These are phyloP conservation scores for Rallus limicola DNA, from an alignment of 2,113 vertebrate genomes.

Conservation along the genomic window DNA sequence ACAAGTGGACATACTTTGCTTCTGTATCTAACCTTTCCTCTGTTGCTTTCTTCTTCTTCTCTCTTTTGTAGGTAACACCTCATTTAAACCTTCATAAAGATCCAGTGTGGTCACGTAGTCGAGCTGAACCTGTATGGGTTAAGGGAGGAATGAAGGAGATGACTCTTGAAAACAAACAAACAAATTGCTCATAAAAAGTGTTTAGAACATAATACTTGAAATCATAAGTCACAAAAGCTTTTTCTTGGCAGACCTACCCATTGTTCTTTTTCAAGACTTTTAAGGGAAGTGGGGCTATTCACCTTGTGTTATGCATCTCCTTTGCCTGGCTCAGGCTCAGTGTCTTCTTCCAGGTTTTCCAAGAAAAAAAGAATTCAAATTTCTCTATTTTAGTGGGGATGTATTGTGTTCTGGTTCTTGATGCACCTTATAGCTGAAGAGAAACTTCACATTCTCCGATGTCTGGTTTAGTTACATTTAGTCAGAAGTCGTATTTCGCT, in stretches of 20 bases:
- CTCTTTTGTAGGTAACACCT: neutral
- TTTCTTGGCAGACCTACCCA: neutral
- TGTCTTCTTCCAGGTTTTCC: neutral
- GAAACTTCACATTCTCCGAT: neutral
- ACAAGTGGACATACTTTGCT: neutral
- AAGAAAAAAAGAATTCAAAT: neutral
- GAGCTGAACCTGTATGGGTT: rapidly evolving
- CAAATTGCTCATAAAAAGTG: neutral
- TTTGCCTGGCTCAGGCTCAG: neutral
- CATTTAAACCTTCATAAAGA: neutral
- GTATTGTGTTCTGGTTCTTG: neutral
- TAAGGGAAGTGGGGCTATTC: neutral
- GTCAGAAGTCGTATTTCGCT: neutral
- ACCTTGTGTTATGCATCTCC: neutral
- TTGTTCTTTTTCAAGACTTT: neutral
- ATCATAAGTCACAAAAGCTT: neutral
- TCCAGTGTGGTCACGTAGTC: neutral
- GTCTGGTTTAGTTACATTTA: neutral
- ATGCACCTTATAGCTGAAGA: neutral
- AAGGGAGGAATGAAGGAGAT: neutral
- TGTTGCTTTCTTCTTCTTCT: neutral
- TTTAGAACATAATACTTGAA: neutral
- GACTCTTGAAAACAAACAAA: neutral
- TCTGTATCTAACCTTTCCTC: neutral
- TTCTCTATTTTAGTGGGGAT: neutral